Percentiles rank a stretch among this genome's conserved stretches.
phyloP scores from a whole-genome alignment of 2,888 invertebrate genomes.

The Lottia gigantea region DNA sequence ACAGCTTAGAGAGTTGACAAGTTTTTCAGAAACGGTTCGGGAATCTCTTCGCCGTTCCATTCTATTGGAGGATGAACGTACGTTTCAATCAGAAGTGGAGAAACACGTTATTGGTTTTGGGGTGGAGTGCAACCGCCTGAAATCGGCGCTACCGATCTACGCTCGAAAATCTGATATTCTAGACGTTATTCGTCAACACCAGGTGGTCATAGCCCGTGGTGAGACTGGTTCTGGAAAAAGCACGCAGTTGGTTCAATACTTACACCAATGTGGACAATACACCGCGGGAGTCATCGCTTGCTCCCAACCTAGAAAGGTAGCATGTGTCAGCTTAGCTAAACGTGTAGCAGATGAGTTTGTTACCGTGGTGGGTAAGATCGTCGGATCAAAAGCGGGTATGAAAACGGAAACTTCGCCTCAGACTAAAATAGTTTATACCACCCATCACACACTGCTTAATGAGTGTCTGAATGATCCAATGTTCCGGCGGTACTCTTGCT shows the following conservation, averaged over 20 bases:
- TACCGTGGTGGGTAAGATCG: constrained; percentile 50
- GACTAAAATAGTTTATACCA: constrained; percentile 62
- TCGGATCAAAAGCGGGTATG: constrained; percentile 62
- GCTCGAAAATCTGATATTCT: constrained; percentile 53
- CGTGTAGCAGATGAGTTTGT: constrained; percentile 63
- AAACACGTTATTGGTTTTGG: constrained; percentile 31
- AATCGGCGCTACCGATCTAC: constrained; percentile 60
- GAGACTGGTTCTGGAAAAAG: constrained; percentile 69
- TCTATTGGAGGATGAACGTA: too few relatives aligned
- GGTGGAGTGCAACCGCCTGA: constrained; percentile 48
- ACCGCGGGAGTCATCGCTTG: constrained; percentile 57
- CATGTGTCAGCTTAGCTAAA: constrained; percentile 63
- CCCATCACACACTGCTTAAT: constrained; percentile 65
- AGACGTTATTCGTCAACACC: constrained; percentile 43
- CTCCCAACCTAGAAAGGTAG: constrained; percentile 68
- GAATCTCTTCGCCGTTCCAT: too few relatives aligned
- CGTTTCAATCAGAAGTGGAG: too few relatives aligned
- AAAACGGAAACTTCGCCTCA: constrained; percentile 31
- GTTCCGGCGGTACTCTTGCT: constrained; percentile 47
- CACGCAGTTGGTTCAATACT: constrained; percentile 64
- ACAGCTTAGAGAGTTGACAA: too few relatives aligned
- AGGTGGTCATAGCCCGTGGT: constrained; percentile 61
- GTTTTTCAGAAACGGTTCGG: too few relatives aligned
- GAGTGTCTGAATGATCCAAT: constrained; percentile 55
- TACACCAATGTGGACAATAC: constrained; percentile 53